Evolutionary conservation across 1,140 invertebrate species (phyloP).

Genomic region (Pseudomyrmex gracilis): DNA sequence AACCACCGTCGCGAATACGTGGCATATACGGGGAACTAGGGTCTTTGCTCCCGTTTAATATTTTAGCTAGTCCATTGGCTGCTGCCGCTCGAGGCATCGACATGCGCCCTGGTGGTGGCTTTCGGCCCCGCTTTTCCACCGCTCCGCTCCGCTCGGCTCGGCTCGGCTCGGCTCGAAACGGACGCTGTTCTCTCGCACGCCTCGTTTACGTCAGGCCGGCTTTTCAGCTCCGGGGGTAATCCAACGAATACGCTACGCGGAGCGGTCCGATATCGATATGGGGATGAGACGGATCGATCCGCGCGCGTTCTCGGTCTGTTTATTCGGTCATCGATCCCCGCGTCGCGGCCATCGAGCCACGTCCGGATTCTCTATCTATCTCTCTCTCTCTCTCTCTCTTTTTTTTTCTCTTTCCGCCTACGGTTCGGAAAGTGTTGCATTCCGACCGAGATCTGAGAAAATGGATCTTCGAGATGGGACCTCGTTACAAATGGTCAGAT

Average conservation of each 20-base stretch:
- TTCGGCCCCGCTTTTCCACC: neutral
- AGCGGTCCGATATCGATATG: slow-evolving; percentile 62
- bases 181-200: slow-evolving; percentile 30
- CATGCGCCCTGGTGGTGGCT: slow-evolving; percentile 76
- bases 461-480: slow-evolving; percentile 4
- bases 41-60: slow-evolving; percentile 86
- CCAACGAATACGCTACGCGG: slow-evolving; percentile 53
- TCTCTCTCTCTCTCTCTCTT: too few relatives aligned
- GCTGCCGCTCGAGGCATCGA: slow-evolving; percentile 80
- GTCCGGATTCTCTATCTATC: too few relatives aligned
- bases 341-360: slow-evolving; percentile 22
- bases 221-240: slow-evolving; percentile 60
- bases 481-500: slow-evolving; percentile 29
- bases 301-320: slow-evolving; percentile 43
- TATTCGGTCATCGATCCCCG: slow-evolving; percentile 56
- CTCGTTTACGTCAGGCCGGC: slow-evolving; percentile 66
- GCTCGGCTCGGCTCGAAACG: neutral
- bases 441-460: slow-evolving; percentile 24
- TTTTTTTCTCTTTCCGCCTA: slow-evolving; percentile 10
- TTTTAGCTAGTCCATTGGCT: slow-evolving; percentile 84
- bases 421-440: slow-evolving; percentile 46
- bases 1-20: slow-evolving; percentile 70
- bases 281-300: slow-evolving; percentile 69
- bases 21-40: slow-evolving; percentile 73
- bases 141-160: slow-evolving; percentile 39